Evolutionary conservation across 2,113 vertebrate species (phyloP), one percentile per base, ranked within the genome.

Genomic region (Columbina picui): DNA sequence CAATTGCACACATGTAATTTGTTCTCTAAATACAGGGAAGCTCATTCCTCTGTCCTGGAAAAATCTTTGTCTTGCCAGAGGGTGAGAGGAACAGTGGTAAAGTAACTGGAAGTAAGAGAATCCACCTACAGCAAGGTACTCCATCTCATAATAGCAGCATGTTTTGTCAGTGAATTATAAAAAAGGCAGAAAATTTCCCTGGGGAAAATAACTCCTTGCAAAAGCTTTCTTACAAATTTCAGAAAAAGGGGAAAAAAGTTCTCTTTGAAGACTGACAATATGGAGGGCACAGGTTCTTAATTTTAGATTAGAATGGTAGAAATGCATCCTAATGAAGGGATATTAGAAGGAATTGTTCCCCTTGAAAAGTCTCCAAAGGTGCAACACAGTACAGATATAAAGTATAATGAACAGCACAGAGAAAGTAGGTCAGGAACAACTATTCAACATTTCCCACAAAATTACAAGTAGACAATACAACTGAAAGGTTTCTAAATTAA

Each of bases 361-460:
- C 5, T 15, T 39, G 27, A 93, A 94, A 94, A 87, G 34, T 67
- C 71, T 32, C 65, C 52, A 17, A 89, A 87, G 59, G 76, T 30
- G 21, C 32, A 93, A 78, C 27, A n/a, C 15, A 7, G 56, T 86
- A 89, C n/a, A 92, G 49, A 56, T 50, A 77, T 7, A 68, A 27
- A 82, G 12, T 27, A 47, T 41, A 74, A 85, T 27, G 25, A 96
- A 84, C 17, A 70, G 30, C 49, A 69, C 14, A 67, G 47, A 69
- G 8, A 83, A 93, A 93, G 64, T 78, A 92, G 76, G 88, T 92
- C 94, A 96, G 71, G 49, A 86, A 55, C 38, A 75, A 18, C 52
- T 82, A 68, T 56, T 93, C 79, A 92, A 30, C 65, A 55, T 59
- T 60, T 63, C 43, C 79, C 53, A 50, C 55, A 27, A 95, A 92